Base-by-base conservation (phyloP, 2,888 invertebrate species). In the Rotaria macrura region DNA sequence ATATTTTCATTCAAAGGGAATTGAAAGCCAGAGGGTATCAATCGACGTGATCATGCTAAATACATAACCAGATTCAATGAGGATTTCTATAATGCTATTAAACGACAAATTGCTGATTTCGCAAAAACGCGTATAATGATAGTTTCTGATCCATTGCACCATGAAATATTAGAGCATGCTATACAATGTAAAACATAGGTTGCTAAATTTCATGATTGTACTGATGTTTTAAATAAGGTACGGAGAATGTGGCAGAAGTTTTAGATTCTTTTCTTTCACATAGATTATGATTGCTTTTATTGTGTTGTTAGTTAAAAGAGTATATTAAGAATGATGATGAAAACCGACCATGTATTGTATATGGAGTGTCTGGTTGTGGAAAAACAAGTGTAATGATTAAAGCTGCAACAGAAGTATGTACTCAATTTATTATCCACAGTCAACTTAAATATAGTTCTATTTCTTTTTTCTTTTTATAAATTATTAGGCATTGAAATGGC, bases 401-500 rank as follows among this genome's bases (percentile, higher is more conserved):
- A 54, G 49, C 84, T 29, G 84, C 84, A 43, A 84, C 29, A 9
- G 38, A 86, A 84, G 86, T 85, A 79, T 6, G 38, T n/a, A n/a
- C n/a, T n/a, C n/a, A n/a, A n/a, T n/a, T n/a, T 23, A 65, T 72
- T 49, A 85, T 40, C 74, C 49, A 49, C n/a, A 49, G 65, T 72
- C 12, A 49, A n/a, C 65, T 52, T 12, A 85, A 85, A 54, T 25
- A 52, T 20, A 65, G n/a, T 87, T 89, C 65, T 72, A 7, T 14
- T 47, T 38, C 89, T 38, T 89, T 89, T 85, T 88, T 88, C 6
- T 85, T 25, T 87, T 88, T 23, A 40, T 17, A 17, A 23, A 20
- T 25, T 74, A 17, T 40, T 38, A 74, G 74, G 25, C 25, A 40
- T 74, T 25, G 20, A 40, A 74, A 25, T 74, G 74, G 74, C 43